phyloP scores from a whole-genome alignment of 1,140 invertebrate species.

The Akabosia matsudoensis region DNA sequence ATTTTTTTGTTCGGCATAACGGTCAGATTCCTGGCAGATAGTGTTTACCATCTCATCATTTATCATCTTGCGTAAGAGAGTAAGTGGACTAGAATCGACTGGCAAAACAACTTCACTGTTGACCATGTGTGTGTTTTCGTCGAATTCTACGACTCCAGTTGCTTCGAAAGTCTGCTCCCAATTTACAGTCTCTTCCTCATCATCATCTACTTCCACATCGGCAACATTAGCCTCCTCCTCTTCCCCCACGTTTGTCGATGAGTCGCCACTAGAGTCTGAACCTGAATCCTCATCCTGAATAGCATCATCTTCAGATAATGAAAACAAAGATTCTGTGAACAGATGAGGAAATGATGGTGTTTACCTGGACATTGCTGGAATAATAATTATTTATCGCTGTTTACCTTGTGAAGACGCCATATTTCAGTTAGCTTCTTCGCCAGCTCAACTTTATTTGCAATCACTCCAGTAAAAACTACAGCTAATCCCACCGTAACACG shows the following conservation, averaged over 20 bases:
- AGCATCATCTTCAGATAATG: not conserved
- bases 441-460: not conserved
- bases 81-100: not conserved
- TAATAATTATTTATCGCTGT: not conserved
- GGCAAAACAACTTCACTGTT: not conserved
- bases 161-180: not conserved
- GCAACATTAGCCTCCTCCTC: not conserved
- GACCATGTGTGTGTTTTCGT: not conserved
- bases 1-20: not conserved
- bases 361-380: not conserved
- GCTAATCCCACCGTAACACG: too few relatives aligned
- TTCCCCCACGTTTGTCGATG: not conserved
- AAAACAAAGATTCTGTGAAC: not conserved
- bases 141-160: not conserved
- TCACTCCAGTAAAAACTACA: too few relatives aligned
- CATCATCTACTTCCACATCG: not conserved
- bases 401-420: not conserved
- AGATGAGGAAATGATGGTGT: not conserved
- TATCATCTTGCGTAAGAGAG: not conserved
- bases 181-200: not conserved
- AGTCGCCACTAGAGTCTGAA: not conserved
- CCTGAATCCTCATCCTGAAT: not conserved
- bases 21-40: not conserved
- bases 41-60: not conserved
- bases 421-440: not conserved